These are phyloP conservation scores for Melanaphis sacchari DNA, from an alignment of 1,140 invertebrate species.

Conservation along the genomic window DNA sequence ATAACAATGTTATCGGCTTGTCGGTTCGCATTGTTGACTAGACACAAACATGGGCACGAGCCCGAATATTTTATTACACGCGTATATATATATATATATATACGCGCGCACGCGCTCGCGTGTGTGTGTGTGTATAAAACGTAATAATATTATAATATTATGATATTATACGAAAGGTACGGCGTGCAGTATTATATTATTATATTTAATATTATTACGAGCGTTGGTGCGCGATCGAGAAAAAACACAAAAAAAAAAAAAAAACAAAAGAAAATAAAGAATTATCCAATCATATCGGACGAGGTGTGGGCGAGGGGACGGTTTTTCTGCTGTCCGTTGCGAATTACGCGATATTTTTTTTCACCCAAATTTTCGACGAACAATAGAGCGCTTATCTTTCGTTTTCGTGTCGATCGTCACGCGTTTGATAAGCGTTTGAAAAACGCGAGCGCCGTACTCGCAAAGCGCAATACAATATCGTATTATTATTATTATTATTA, in stretches of 20 bases:
- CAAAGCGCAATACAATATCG: no score
- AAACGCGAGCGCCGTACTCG: no score
- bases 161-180: no score
- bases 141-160: no score
- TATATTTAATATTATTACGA: neutral
- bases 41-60: slow-evolving; percentile 56
- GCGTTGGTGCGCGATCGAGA: no score
- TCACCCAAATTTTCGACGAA: slow-evolving; percentile 45
- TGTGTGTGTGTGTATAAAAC: no score
- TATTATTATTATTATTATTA: no score
- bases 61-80: slow-evolving; percentile 47
- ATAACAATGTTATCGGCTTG: slow-evolving; percentile 57
- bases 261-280: neutral
- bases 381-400: slow-evolving; percentile 35
- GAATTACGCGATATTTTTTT: slow-evolving; percentile 33
- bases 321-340: slow-evolving; percentile 47
- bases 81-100: no score
- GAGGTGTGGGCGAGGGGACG: neutral
- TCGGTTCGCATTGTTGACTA: slow-evolving; percentile 55
- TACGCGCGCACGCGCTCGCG: no score
- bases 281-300: slow-evolving; percentile 1
- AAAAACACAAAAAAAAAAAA: no score
- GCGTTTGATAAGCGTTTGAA: slow-evolving; percentile 3
- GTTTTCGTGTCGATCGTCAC: neutral
- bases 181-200: neutral